Evolutionary conservation across 1,140 invertebrate genomes (phyloP).

Genomic region (Rhyzopertha dominica): DNA sequence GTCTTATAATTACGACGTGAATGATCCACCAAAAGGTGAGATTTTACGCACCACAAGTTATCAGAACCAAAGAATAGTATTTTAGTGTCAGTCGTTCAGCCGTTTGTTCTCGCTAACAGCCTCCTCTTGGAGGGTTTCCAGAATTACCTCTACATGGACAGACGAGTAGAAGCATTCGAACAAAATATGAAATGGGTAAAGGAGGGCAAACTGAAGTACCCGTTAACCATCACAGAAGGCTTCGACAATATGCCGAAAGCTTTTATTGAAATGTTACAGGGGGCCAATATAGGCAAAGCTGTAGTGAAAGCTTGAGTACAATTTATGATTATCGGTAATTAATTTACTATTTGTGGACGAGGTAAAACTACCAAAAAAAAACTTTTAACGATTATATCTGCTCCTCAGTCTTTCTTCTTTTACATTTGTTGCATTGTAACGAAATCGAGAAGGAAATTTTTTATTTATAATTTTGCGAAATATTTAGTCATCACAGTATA

Average conservation of each 20-base stretch:
- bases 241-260: constrained; percentile 64
- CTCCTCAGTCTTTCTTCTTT: too few relatives aligned
- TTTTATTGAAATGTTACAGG: constrained; percentile 57
- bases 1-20: constrained; percentile 50
- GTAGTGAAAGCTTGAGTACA: constrained; percentile 45
- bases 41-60: constrained; percentile 25
- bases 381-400: too few relatives aligned
- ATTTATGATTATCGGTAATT: not conserved
- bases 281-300: constrained; percentile 63
- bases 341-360: too few relatives aligned
- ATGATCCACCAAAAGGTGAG: constrained; percentile 40
- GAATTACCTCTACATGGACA: constrained; percentile 48
- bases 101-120: constrained; percentile 49
- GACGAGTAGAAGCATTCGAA: constrained; percentile 51
- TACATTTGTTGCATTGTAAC: too few relatives aligned
- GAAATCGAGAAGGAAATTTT: too few relatives aligned
- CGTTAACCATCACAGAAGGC: constrained; percentile 57
- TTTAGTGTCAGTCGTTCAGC: constrained; percentile 45
- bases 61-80: constrained; percentile 39
- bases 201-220: constrained; percentile 57
- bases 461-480: too few relatives aligned
- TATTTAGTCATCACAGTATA: too few relatives aligned
- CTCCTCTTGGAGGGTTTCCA: constrained; percentile 59
- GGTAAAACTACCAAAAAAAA: too few relatives aligned
- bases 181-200: constrained; percentile 55